phyloP scores from a whole-genome alignment of 2,113 vertebrate species.

The Rhinolophus sinicus region DNA sequence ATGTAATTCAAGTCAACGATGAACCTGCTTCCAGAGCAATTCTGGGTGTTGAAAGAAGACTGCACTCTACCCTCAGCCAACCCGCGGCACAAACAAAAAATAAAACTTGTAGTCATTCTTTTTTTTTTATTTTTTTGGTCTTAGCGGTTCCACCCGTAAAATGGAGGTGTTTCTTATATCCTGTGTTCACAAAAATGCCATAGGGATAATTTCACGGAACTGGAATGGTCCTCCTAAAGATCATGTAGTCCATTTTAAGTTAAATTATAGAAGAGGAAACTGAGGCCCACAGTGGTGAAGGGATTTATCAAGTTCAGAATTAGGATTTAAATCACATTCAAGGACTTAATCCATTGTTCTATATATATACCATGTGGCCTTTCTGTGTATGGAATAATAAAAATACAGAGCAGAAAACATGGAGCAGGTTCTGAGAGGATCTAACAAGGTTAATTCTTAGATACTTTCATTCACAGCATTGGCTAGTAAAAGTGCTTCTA shows the following conservation, averaged over 20 bases:
- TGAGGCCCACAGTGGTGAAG: background rate
- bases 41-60: background rate
- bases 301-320: conserved; percentile 9
- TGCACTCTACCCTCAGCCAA: accelerated
- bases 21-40: background rate
- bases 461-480: background rate
- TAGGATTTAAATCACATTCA: background rate
- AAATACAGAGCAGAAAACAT: background rate
- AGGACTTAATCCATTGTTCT: background rate
- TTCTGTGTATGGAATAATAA: background rate
- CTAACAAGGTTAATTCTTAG: background rate
- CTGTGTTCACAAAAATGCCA: background rate
- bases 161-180: background rate
- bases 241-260: background rate
- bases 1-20: background rate
- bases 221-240: background rate
- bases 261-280: background rate
- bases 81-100: background rate
- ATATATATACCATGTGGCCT: background rate
- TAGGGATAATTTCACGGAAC: background rate
- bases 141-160: background rate
- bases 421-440: background rate
- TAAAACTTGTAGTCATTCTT: background rate
- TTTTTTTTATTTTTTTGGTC: background rate
- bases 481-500: background rate